phyloP scores from a whole-genome alignment of 2,888 invertebrate genomes.

The Pemphredon lugubris region DNA sequence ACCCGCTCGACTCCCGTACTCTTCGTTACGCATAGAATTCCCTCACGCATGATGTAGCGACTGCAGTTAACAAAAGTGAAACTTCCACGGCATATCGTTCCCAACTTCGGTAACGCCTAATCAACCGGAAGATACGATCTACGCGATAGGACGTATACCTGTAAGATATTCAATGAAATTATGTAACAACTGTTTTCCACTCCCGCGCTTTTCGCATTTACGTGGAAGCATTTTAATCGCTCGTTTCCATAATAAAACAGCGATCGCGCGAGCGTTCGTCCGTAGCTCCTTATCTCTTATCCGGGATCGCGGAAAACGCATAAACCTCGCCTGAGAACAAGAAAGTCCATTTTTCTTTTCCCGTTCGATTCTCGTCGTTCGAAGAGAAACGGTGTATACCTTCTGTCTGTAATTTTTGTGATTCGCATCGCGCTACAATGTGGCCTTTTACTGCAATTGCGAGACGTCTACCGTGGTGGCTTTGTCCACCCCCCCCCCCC shows the following conservation, averaged over 20 bases:
- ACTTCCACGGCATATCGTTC: slow-evolving; percentile 44
- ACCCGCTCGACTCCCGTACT: neutral
- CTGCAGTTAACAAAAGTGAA: slow-evolving; percentile 61
- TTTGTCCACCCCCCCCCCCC: too few species aligned
- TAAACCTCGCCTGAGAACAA: slow-evolving; percentile 37
- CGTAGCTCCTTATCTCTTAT: slow-evolving; percentile 18
- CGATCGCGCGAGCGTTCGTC: neutral
- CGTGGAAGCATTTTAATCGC: slow-evolving; percentile 14
- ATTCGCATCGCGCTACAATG: slow-evolving; percentile 57
- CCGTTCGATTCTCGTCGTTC: slow-evolving; percentile 18
- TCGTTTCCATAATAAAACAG: neutral
- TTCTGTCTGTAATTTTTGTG: slow-evolving; percentile 47
- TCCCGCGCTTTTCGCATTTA: slow-evolving; percentile 13
- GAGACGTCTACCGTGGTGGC: slow-evolving; percentile 27
- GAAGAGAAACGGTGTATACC: neutral
- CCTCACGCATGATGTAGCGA: slow-evolving; percentile 8
- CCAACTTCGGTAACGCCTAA: slow-evolving; percentile 37
- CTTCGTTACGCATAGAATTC: slow-evolving; percentile 4
- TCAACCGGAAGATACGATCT: slow-evolving; percentile 54
- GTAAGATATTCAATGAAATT: slow-evolving; percentile 39
- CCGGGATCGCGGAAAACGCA: slow-evolving; percentile 33
- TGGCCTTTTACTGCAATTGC: slow-evolving; percentile 15
- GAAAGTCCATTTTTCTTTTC: slow-evolving; percentile 44
- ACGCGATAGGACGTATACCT: slow-evolving; percentile 29
- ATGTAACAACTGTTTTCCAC: slow-evolving; percentile 43